These are phyloP conservation scores for Stramonita haemastoma DNA, from an alignment of 2,888 invertebrate genomes.

Conservation along the genomic window DNA sequence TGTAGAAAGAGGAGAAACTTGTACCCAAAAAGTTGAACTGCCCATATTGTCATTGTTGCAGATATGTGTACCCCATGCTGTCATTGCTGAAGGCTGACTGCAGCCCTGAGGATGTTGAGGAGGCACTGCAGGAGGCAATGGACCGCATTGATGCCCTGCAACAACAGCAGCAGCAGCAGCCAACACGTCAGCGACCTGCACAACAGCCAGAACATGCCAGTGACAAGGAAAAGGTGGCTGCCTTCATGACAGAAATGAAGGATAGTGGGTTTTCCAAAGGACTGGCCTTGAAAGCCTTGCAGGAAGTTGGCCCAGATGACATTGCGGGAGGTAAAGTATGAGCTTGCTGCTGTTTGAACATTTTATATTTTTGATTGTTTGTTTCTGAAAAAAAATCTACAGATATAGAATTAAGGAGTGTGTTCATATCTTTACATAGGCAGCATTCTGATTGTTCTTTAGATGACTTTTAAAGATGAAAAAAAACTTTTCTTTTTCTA, in stretches of 20 bases:
- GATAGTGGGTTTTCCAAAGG: slow-evolving; percentile 53
- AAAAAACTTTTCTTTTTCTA: too few relatives aligned
- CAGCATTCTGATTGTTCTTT: too few relatives aligned
- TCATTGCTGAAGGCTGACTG: slow-evolving; percentile 59
- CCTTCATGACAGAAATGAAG: slow-evolving; percentile 54
- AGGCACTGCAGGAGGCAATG: slow-evolving; percentile 54
- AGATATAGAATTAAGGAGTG: too few relatives aligned
- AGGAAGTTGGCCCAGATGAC: slow-evolving; percentile 47
- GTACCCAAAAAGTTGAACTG: too few relatives aligned
- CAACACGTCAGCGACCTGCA: background rate
- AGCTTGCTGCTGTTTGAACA: too few relatives aligned
- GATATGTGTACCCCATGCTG: slow-evolving; percentile 58
- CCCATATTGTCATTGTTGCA: slow-evolving; percentile 4
- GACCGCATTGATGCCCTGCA: slow-evolving; percentile 43
- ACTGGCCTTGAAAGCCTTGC: slow-evolving; percentile 53
- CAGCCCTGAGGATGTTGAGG: slow-evolving; percentile 52
- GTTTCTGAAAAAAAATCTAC: too few relatives aligned
- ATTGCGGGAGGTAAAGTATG: slow-evolving; percentile 50
- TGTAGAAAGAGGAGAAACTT: too few relatives aligned
- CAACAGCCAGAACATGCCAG: slow-evolving; percentile 7
- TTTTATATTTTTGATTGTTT: too few relatives aligned
- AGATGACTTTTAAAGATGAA: too few relatives aligned
- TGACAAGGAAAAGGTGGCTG: slow-evolving; percentile 24
- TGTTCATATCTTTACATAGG: too few relatives aligned
- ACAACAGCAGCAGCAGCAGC: background rate